A percentile compares a stretch with the other conserved stretches of the same genome.
Evolutionary conservation across 2,797 vertebrate species (phyloP).

Genomic region (Pangasius djambal): DNA sequence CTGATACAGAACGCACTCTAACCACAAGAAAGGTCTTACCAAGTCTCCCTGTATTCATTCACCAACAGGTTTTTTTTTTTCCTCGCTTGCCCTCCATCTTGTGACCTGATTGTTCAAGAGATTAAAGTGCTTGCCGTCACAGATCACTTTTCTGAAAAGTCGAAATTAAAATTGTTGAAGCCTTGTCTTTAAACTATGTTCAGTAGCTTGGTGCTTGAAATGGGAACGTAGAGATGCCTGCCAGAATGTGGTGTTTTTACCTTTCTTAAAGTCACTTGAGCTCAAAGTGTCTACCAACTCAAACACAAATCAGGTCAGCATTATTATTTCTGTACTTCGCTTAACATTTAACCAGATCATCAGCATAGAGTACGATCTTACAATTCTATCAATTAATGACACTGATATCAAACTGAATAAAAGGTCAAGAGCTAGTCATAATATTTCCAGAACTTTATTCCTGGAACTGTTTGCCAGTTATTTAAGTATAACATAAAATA

Average conservation of each 20-base stretch:
- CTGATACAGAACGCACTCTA: neutral
- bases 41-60: neutral
- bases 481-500: slow-evolving; percentile 62
- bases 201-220: neutral
- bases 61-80: neutral
- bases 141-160: too few species aligned
- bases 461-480: slow-evolving; percentile 58
- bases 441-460: slow-evolving; percentile 63
- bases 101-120: neutral
- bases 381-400: neutral
- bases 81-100: neutral
- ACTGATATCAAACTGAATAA: too few species aligned
- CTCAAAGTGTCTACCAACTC: neutral
- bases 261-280: neutral
- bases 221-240: neutral
- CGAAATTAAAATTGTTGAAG: too few species aligned
- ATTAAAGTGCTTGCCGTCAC: too few species aligned
- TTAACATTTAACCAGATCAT: neutral
- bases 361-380: neutral
- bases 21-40: neutral
- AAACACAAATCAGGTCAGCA: neutral
- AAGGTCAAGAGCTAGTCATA: neutral
- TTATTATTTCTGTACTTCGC: too few species aligned
- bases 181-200: neutral
- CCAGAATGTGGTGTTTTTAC: neutral